Evolutionary conservation across 2,797 vertebrate species (phyloP), one percentile per base, ranked within the genome.

Genomic region (Bryconaethiops microstoma): DNA sequence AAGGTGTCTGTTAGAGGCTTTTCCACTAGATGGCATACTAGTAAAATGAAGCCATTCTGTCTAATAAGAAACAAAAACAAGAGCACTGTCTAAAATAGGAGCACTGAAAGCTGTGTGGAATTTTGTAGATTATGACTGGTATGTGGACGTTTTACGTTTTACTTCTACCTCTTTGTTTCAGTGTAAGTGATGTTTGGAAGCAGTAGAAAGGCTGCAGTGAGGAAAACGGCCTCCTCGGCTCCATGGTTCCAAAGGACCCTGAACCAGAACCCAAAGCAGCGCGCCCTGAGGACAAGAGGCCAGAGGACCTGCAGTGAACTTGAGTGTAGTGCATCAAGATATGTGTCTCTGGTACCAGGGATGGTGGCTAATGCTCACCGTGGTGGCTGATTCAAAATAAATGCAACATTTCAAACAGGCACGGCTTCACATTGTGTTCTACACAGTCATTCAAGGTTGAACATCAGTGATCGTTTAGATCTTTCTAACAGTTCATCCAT

Each of bases 21-120:
- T 70, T 62, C 79, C 79, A 76, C 64, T 60, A 80, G 73, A 70
- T 80, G 72, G 64, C 8, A 64, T 25, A 60, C 23, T 50, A 23
- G 25, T 39, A 50, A 67, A 64, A 68, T 21, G 0, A 60, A 68
- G 10, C 0, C 10, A 25, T 2, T 35, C 25, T 63, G 57, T 39
- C 10, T 65, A 21, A 14, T 5, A 7, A 21, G 12, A 0, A 19
- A 14, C 35, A 65, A 64, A n/a, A 23, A 21, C 19, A n/a, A 2
- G 45, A 10, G 45, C 12, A 3, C 45, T 35, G 4, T 2, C 35
- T 35, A 35, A 23, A 10, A 23, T 23, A 29, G 4, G 23, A 29
- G 14, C 62, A 29, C 12, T 35, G 29, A 14, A 17, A 29, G 23
- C 55, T 57, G 7, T 60, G 59, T 60, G 59, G 59, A 23, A 10